Conservation (phyloP, 1,140 invertebrate species). For the Aphelinus certus region DNA sequence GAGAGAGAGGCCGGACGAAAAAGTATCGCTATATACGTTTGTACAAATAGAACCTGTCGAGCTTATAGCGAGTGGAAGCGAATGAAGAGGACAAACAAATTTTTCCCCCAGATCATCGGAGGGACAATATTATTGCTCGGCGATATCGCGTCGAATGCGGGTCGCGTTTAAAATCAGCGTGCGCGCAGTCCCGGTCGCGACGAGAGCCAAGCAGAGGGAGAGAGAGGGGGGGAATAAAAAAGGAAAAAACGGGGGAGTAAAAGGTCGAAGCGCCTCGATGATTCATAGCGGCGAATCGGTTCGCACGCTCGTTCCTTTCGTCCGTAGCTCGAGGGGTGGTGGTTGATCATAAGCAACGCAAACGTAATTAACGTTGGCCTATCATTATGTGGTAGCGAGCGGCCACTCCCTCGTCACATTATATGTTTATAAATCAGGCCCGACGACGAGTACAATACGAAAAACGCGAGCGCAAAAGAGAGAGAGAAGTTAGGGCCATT, state of each 20-base stretch:
- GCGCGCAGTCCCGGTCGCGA: neutral
- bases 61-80: too few relatives aligned
- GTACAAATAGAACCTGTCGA: too few relatives aligned
- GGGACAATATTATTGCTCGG: too few relatives aligned
- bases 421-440: constrained; percentile 68
- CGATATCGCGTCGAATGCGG: too few relatives aligned
- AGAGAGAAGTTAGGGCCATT: constrained; percentile 16
- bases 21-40: constrained; percentile 2
- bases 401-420: constrained; percentile 67
- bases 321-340: constrained; percentile 25
- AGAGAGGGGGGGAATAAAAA: neutral
- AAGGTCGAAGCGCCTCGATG: constrained; percentile 32
- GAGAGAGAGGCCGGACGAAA: neutral
- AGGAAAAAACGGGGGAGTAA: neutral
- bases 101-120: too few relatives aligned
- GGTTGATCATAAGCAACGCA: constrained; percentile 52
- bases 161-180: too few relatives aligned
- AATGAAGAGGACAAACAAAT: neutral
- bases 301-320: constrained; percentile 36
- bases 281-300: constrained; percentile 35
- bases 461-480: constrained; percentile 29
- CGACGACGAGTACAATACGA: constrained; percentile 55
- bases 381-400: constrained; percentile 67
- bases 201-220: neutral
- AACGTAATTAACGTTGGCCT: constrained; percentile 66